Evolutionary conservation across 2,888 invertebrate genomes (phyloP).

Genomic region (Meloe dianella): DNA sequence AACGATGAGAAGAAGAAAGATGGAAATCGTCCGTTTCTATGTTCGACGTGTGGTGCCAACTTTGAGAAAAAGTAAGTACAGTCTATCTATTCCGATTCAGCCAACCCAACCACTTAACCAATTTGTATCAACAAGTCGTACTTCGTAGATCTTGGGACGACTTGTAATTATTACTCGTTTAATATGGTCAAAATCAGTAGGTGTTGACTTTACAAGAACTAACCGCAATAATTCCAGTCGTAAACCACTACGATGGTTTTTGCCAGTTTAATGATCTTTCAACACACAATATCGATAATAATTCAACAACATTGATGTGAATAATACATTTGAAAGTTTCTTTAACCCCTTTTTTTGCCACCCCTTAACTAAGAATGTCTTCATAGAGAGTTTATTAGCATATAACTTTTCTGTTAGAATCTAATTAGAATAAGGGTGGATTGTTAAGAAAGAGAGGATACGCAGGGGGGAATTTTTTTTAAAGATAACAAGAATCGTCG

Average conservation of each 20-base stretch:
- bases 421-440: constrained; percentile 28
- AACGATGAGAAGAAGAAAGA: constrained; percentile 24
- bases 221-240: constrained; percentile 4
- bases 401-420: constrained; percentile 32
- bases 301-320: background rate
- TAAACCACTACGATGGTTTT: constrained; percentile 3
- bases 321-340: background rate
- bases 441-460: constrained; percentile 15
- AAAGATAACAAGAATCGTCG: constrained; percentile 13
- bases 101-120: too few species aligned
- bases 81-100: background rate
- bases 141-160: background rate
- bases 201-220: constrained; percentile 2
- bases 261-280: constrained; percentile 20
- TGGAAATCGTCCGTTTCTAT: constrained; percentile 52
- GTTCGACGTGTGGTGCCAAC: constrained; percentile 60
- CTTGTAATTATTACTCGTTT: background rate
- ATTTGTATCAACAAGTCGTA: too few species aligned
- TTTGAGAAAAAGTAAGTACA: constrained; percentile 61
- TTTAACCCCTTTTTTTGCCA: background rate
- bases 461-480: background rate
- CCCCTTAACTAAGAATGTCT: constrained; percentile 23
- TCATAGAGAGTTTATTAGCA: constrained; percentile 31
- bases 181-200: background rate
- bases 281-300: constrained; percentile 22